phyloP scores from a whole-genome alignment of 1,140 invertebrate species.

The Diploscapter pachys region DNA sequence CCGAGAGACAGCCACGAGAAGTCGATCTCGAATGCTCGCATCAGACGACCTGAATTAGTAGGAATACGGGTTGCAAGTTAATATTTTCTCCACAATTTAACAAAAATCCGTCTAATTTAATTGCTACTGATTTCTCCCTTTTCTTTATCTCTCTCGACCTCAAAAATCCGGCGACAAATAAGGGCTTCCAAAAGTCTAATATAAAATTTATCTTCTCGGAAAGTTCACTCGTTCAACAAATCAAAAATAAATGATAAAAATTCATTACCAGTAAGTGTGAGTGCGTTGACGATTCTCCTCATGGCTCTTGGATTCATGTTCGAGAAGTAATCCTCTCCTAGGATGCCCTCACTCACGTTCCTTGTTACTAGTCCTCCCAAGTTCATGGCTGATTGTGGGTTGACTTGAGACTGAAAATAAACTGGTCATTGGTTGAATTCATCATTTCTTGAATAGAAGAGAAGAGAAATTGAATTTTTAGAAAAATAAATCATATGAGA shows the following conservation, averaged over 20 bases:
- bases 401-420: too few relatives aligned
- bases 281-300: slow-evolving; percentile 91
- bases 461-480: neutral
- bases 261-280: slow-evolving; percentile 59
- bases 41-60: slow-evolving; percentile 70
- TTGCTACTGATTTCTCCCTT: too few relatives aligned
- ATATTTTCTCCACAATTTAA: slow-evolving; percentile 1
- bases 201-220: neutral
- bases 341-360: slow-evolving; percentile 65
- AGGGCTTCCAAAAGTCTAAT: slow-evolving; percentile 72
- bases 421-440: too few relatives aligned
- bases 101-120: too few relatives aligned
- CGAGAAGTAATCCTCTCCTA: slow-evolving; percentile 91
- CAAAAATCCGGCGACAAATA: neutral
- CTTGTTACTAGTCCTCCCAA: slow-evolving; percentile 26
- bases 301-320: slow-evolving; percentile 96
- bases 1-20: slow-evolving; percentile 80
- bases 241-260: neutral
- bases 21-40: slow-evolving; percentile 96
- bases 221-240: neutral
- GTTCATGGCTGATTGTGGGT: too few relatives aligned
- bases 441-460: neutral
- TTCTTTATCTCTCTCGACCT: too few relatives aligned
- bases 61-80: slow-evolving; percentile 67
- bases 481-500: neutral